Conservation (phyloP, 2,113 vertebrate species). For the Falcunculus frontatus region DNA sequence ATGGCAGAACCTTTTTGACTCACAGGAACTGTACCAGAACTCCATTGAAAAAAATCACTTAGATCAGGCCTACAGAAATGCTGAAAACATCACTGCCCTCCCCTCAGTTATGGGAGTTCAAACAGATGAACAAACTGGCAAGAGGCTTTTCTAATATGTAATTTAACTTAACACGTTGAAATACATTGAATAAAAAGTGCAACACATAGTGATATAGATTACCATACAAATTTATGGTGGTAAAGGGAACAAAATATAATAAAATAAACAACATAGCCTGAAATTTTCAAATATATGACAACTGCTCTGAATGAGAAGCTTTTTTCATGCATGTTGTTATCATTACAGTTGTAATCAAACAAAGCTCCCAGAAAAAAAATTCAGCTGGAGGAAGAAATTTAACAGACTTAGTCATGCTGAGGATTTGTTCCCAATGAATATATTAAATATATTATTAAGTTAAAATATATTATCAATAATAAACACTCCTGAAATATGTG, state of each 20-base stretch:
- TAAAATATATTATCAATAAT: background rate
- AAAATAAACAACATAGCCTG: background rate
- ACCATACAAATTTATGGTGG: background rate
- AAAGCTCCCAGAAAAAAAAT: background rate
- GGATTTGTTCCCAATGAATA: background rate
- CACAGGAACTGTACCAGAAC: background rate
- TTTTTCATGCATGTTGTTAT: background rate
- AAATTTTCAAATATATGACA: background rate
- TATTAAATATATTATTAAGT: background rate
- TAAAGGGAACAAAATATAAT: background rate
- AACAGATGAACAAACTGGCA: background rate
- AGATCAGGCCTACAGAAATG: background rate
- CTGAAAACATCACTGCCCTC: background rate
- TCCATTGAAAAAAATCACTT: background rate
- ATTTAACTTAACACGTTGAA: background rate
- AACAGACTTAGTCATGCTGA: background rate
- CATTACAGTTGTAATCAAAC: background rate
- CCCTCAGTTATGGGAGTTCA: background rate
- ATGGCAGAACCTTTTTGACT: background rate
- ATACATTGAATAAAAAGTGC: background rate
- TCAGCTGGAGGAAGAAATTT: background rate
- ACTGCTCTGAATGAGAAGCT: background rate
- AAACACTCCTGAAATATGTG: background rate
- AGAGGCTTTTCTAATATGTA: background rate
- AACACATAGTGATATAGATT: background rate